Conservation (phyloP, 1,140 invertebrate genomes). For the Brachionus paranguensis region DNA sequence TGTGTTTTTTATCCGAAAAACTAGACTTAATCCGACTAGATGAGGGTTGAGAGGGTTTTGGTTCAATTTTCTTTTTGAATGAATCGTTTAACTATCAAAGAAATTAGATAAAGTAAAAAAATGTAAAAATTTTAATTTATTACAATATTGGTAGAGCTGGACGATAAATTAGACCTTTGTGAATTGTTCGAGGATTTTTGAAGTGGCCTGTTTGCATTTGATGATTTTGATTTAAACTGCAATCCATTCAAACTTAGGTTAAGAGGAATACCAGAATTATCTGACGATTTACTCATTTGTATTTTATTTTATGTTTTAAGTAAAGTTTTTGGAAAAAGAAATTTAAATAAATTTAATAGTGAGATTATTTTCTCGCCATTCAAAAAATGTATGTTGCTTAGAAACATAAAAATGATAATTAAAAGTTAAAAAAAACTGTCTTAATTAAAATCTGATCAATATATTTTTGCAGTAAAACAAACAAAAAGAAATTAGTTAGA, state of each 20-base stretch:
- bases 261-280: not conserved
- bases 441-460: not conserved
- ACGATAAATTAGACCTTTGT: not conserved
- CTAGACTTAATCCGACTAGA: not conserved
- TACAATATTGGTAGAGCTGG: constrained; percentile 6
- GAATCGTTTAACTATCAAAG: not conserved
- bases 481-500: too few relatives aligned
- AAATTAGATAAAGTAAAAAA: not conserved
- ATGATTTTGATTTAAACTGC: not conserved
- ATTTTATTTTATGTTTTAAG: not conserved
- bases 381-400: not conserved
- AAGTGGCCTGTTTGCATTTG: not conserved
- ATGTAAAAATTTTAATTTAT: not conserved
- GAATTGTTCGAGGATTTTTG: constrained; percentile 16
- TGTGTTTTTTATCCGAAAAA: not conserved
- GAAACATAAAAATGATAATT: not conserved
- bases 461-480: too few relatives aligned
- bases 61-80: not conserved
- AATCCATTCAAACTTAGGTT: constrained; percentile 16
- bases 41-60: not conserved
- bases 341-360: not conserved
- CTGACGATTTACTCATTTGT: not conserved
- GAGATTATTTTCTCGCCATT: not conserved
- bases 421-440: not conserved
- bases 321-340: not conserved